Evolutionary conservation across 2,888 invertebrate genomes (phyloP).

Genomic region (Opisthograptis luteolata): DNA sequence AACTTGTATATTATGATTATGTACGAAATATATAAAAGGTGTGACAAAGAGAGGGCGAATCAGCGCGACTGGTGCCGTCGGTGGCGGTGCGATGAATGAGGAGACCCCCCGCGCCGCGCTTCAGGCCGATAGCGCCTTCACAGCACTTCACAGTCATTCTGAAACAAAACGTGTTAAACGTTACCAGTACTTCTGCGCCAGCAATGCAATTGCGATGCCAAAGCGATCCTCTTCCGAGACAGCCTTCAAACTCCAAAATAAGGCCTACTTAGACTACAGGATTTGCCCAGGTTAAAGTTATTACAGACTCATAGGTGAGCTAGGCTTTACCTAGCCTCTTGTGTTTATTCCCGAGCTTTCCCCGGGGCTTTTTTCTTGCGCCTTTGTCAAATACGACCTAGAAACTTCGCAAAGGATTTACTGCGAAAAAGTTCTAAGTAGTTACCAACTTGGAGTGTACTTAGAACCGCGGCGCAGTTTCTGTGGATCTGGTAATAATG

Average conservation of each 20-base stretch:
- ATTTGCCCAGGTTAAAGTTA: slow-evolving; percentile 35
- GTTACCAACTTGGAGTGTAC: slow-evolving; percentile 21
- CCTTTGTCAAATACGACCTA: slow-evolving; percentile 26
- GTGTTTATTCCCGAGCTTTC: slow-evolving; percentile 12
- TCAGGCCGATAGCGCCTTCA: no score
- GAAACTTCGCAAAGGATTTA: slow-evolving; percentile 21
- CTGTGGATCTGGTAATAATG: slow-evolving; percentile 18
- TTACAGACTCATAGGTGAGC: slow-evolving; percentile 32
- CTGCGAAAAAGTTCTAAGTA: slow-evolving; percentile 25
- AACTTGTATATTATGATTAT: no score
- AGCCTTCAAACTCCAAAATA: slow-evolving; percentile 23
- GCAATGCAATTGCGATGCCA: neutral
- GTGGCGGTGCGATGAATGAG: no score
- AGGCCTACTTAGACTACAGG: slow-evolving; percentile 16
- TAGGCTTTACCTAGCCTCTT: slow-evolving; percentile 22
- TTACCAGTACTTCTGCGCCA: no score
- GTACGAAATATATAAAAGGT: no score
- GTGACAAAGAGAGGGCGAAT: no score
- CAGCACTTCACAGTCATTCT: no score
- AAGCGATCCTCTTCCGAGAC: neutral
- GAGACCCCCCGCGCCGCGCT: no score
- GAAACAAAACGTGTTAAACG: no score
- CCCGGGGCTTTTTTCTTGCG: slow-evolving; percentile 6
- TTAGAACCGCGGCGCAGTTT: slow-evolving; percentile 14
- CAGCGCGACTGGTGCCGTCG: no score